Base-by-base conservation (phyloP, 2,888 invertebrate genomes). In the Tetanocera ferruginea region DNA sequence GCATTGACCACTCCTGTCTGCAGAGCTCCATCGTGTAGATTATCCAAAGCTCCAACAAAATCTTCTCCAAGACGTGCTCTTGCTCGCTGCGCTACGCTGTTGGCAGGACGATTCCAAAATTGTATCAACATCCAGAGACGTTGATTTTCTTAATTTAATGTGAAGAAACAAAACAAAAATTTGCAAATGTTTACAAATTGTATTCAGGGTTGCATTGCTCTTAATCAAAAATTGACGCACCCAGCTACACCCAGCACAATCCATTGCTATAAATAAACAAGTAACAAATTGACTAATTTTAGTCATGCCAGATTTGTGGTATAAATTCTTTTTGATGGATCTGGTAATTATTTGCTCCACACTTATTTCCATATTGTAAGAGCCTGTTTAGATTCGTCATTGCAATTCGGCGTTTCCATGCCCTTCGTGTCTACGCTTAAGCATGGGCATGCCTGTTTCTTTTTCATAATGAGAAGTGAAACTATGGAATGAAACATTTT, bases 41-140 rank as follows among this genome's bases (percentile, higher is more conserved):
- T 81, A 77, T 89, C 87, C 34, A 89, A 81, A 76, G 87, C 86
- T 60, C 81, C 82, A 9, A 86, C 77, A 71, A 89, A 86, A 43
- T 76, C 80, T 72, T 55, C 79, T 55, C 76, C 82, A 69, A 70
- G 80, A 64, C 37, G 70, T 28, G 57, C 79, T 76, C 85, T 84
- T 19, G 84, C 85, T 72, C 77, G 82, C 76, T 76, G 83, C 78
- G 83, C 83, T 71, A 81, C 83, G 76, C 84, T 83, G 66, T 81
- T 82, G 66, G 85, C 83, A 76, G 86, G 85, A 52, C 88, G 86
- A 77, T 85, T 89, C 82, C 88, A 86, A 80, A 89, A 86, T 88
- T 88, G 80, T 19, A 78, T 34, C n/a, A 67, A 52, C 64, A 77
- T 66, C 76, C 25, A 28, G 8, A 31, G 34, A 8, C 28, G n/a